Percentiles rank a stretch among this genome's conserved stretches.
Evolutionary conservation across 2,888 invertebrate genomes (phyloP).

Genomic region (Silvanus unidentatus): DNA sequence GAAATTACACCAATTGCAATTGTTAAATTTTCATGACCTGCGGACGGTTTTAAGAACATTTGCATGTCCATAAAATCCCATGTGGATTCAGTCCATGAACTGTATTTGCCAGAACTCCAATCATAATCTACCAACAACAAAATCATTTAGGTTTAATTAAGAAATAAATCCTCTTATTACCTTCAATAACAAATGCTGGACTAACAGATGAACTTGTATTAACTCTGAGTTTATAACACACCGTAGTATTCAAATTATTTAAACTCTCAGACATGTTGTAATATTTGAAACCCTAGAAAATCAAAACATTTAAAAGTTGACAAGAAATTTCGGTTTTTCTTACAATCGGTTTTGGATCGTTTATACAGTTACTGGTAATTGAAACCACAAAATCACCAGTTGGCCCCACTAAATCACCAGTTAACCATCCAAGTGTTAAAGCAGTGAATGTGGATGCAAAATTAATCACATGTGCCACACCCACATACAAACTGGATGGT

Average conservation of each 20-base stretch:
- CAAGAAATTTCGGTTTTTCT: constrained; percentile 14
- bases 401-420: constrained; percentile 46
- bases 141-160: constrained; percentile 18
- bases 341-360: constrained; percentile 41
- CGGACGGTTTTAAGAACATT: constrained; percentile 71
- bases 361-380: no score
- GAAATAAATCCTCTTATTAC: constrained; percentile 49
- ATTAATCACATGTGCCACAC: constrained; percentile 52
- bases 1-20: constrained; percentile 51
- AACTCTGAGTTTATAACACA: constrained; percentile 67
- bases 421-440: constrained; percentile 57
- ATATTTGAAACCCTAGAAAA: constrained; percentile 39
- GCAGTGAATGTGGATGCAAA: constrained; percentile 54
- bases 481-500: constrained; percentile 55
- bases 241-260: constrained; percentile 51
- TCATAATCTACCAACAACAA: constrained; percentile 57
- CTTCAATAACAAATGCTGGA: constrained; percentile 72
- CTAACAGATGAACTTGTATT: constrained; percentile 70
- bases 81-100: constrained; percentile 85
- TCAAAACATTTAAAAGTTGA: constrained; percentile 13
- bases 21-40: constrained; percentile 51
- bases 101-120: constrained; percentile 68
- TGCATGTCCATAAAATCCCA: constrained; percentile 71
- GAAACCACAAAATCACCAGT: constrained; percentile 45
- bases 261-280: constrained; percentile 58